Conservation (phyloP, 2,797 vertebrate species). For the Tapirus indicus region DNA sequence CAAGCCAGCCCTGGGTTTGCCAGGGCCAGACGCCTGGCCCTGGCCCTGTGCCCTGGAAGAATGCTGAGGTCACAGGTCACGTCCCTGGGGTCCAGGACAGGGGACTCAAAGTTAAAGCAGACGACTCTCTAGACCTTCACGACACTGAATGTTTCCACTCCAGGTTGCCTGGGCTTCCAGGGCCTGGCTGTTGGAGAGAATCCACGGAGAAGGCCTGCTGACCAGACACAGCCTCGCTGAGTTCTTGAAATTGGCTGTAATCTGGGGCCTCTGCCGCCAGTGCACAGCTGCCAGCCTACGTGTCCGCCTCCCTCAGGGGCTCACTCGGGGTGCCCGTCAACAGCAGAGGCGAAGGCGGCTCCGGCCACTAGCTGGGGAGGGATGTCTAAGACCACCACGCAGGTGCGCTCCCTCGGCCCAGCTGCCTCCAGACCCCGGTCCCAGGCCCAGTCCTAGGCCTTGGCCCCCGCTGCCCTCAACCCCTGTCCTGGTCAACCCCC, state of each 20-base stretch:
- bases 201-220: background rate
- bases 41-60: no score
- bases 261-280: no score
- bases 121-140: no score
- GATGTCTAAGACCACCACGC: background rate
- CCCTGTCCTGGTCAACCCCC: background rate
- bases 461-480: fast-evolving
- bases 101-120: background rate
- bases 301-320: fast-evolving
- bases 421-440: background rate
- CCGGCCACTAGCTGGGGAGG: no score
- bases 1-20: background rate
- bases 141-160: background rate
- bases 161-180: background rate
- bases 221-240: background rate
- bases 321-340: fast-evolving
- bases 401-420: background rate
- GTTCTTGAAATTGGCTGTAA: no score
- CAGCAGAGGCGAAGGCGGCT: background rate
- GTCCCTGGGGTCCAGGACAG: background rate
- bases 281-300: fast-evolving
- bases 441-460: background rate
- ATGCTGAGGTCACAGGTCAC: fast-evolving
- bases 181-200: background rate
- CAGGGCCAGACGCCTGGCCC: fast-evolving